These are phyloP conservation scores for Sinosuthora webbiana DNA, from an alignment of 2,113 vertebrate species.

Conservation along the genomic window DNA sequence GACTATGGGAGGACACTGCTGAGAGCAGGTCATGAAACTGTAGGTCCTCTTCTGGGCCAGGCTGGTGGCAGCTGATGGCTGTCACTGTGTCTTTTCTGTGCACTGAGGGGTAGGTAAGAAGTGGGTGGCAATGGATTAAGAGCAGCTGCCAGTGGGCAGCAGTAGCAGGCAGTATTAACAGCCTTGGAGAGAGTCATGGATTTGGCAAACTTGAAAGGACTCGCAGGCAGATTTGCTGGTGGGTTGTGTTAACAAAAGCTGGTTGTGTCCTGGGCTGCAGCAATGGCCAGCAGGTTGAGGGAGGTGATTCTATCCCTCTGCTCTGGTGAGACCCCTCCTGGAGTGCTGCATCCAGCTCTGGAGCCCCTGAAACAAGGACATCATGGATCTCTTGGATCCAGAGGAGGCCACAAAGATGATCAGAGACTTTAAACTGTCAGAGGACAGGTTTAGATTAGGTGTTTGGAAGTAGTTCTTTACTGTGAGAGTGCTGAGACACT, in stretches of 20 bases:
- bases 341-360: neutral
- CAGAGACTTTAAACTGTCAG: neutral
- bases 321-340: neutral
- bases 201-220: neutral
- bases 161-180: neutral
- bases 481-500: neutral
- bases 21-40: neutral
- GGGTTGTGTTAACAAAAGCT: neutral
- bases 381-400: neutral
- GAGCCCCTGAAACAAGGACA: neutral
- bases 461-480: neutral
- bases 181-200: rapidly evolving
- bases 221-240: neutral
- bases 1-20: neutral
- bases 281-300: neutral
- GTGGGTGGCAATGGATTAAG: neutral
- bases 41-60: neutral
- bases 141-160: neutral
- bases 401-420: neutral
- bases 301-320: neutral
- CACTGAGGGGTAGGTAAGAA: neutral
- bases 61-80: neutral
- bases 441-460: neutral
- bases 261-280: neutral
- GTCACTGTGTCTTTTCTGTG: neutral